Evolutionary conservation across 2,888 invertebrate genomes (phyloP), one percentile per base, ranked within the genome.

Genomic region (Argynnis bischoffii): DNA sequence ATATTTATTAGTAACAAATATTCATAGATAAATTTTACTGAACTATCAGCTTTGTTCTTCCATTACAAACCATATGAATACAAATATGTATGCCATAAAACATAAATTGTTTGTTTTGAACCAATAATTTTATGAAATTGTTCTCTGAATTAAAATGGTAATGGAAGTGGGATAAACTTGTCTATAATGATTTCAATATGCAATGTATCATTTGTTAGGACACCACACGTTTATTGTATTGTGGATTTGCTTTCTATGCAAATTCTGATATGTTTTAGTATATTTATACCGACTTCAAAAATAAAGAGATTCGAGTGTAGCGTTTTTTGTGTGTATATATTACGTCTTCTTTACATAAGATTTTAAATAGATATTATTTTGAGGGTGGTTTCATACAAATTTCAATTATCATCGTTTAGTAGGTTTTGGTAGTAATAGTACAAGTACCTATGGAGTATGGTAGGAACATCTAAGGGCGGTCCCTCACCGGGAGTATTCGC

Each of bases 111-210:
- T 78, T 78, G 73, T 77, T 77, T 72, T 64, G 26, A 60, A 74
- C 72, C 65, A 68, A 70, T 73, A 76, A 71, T 75, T 75, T 75
- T 73, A 77, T 76, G 64, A n/a, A n/a, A n/a, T n/a, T n/a, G 66
- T 72, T 74, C 56, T 75, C 73, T 76, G 76, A 75, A 78, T 78
- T 76, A 72, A 72, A 75, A 72, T 69, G 64, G 67, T 75, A 78
- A 77, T 76, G 73, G 71, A 66, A 74, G 70, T 69, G 69, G 70
- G 72, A 77, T 72, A 75, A 76, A 76, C 73, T 72, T 75, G 69
- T 75, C 73, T 72, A 71, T 75, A 75, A 65, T 63, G 59, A 70
- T 63, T 68, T 53, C 50, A 63, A 64, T 63, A 65, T 67, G 63
- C 55, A 57, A 69, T 53, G 26, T 70, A 65, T 67, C 57, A 55